phyloP scores from a whole-genome alignment of 2,113 vertebrate species.

The Tachysurus vachellii region DNA sequence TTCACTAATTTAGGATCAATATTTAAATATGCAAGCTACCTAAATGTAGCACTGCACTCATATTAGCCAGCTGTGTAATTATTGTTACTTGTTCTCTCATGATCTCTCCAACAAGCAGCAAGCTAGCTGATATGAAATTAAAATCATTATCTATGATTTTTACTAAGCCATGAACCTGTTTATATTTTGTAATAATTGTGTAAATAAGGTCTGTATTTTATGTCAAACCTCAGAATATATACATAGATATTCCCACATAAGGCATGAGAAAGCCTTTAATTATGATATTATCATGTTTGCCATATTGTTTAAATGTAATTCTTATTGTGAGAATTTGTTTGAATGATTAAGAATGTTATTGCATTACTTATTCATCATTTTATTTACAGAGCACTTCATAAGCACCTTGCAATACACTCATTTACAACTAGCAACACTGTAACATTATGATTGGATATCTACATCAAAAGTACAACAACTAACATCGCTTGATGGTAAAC shows the following conservation, averaged over 20 bases:
- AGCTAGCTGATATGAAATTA: neutral
- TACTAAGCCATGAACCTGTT: neutral
- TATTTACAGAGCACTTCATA: conserved; percentile 19
- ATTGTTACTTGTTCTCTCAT: neutral
- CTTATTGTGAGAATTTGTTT: neutral
- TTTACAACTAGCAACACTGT: neutral
- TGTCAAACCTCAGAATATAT: neutral
- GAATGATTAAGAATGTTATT: neutral
- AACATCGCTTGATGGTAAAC: neutral
- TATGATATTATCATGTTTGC: neutral
- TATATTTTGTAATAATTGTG: neutral
- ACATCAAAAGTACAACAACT: neutral
- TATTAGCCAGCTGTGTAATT: neutral
- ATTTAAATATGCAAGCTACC: neutral
- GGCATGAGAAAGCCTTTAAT: neutral
- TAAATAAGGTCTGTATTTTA: neutral
- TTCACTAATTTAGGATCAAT: neutral
- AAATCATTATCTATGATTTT: too few species aligned
- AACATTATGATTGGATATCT: neutral
- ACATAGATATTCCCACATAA: neutral
- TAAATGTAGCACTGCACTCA: neutral
- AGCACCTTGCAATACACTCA: neutral
- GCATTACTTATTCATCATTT: neutral
- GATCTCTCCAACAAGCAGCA: neutral
- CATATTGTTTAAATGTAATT: neutral